These are phyloP conservation scores for Vulpes ferrilata DNA, from an alignment of 2,113 vertebrate genomes.

Conservation along the genomic window DNA sequence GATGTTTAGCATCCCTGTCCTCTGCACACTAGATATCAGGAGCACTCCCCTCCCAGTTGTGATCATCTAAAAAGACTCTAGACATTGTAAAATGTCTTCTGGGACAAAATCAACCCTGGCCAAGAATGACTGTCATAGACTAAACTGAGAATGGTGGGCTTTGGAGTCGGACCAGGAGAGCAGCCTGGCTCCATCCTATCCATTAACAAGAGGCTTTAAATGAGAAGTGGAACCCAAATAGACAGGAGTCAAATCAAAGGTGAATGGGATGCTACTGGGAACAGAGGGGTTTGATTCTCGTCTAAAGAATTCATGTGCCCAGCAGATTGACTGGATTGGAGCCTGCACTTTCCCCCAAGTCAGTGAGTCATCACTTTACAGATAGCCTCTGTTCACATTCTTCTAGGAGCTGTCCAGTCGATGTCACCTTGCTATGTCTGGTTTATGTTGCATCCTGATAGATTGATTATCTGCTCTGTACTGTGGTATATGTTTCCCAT, in stretches of 20 bases:
- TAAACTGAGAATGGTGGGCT: neutral
- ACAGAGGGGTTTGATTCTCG: neutral
- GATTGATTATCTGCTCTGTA: neutral
- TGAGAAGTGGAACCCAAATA: neutral
- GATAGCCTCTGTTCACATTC: conserved; percentile 45
- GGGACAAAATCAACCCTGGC: neutral
- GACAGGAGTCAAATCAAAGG: neutral
- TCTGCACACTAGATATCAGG: neutral
- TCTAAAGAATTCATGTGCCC: neutral
- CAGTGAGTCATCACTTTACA: conserved; percentile 64
- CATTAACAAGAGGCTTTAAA: neutral
- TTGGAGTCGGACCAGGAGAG: too few species aligned
- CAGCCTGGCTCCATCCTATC: neutral
- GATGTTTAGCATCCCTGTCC: neutral
- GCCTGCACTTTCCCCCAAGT: neutral
- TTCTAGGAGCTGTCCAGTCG: conserved; percentile 34
- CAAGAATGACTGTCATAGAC: neutral
- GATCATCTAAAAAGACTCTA: neutral
- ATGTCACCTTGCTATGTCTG: conserved; percentile 33
- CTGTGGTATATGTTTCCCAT: neutral
- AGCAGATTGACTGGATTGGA: neutral
- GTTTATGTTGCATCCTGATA: neutral
- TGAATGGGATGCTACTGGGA: neutral
- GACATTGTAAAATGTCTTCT: neutral
- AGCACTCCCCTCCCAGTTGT: neutral